Base-by-base conservation (phyloP, 1,140 invertebrate species). In the Apis laboriosa region DNA sequence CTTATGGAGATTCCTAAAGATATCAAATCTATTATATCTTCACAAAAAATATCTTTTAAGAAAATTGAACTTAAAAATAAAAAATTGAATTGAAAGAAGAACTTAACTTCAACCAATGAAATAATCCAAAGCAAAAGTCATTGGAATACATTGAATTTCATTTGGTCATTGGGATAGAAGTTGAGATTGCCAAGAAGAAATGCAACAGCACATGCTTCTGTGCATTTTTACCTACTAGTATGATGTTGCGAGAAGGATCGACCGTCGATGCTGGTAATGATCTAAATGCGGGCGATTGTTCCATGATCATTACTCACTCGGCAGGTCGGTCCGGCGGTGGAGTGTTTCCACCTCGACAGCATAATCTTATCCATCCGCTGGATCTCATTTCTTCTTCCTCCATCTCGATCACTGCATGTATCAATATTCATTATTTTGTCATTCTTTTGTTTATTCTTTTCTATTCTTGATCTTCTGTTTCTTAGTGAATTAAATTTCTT, bases 251-350 rank as follows among this genome's bases (percentile, higher is more conserved):
- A 74, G 53, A 63, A 85, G 81, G 76, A 85, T 85, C 84, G 68
- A 73, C 55, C 82, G 61, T 78, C 84, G 75, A 85, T 75, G 67
- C 76, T 84, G 80, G 84, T 56, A 85, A 84, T 81, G 71, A 87
- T 81, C 77, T 77, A 79, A 88, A 88, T 49, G 83, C 61, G 73
- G 85, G 80, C 77, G 76, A 84, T 60, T 61, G 85, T 86, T 72
- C 83, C 74, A 85, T 34, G 77, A 88, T 83, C 80, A 88, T 72
- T 86, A 93, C 90, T 91, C 83, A 93, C 92, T 92, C 90, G 67
- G 86, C 84, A 68, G 88, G 85, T 89, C 75, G 86, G 84, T 92
- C 89, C n/a, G 89, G 85, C 53, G 91, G 87, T 43, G 90, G 84
- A 51, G 88, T 86, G 34, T 89, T 88, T 67, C 85, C 83, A 24